Percentiles rank a stretch among this genome's conserved stretches.
phyloP scores from a whole-genome alignment of 2,888 invertebrate species.

The Patella pellucida region DNA sequence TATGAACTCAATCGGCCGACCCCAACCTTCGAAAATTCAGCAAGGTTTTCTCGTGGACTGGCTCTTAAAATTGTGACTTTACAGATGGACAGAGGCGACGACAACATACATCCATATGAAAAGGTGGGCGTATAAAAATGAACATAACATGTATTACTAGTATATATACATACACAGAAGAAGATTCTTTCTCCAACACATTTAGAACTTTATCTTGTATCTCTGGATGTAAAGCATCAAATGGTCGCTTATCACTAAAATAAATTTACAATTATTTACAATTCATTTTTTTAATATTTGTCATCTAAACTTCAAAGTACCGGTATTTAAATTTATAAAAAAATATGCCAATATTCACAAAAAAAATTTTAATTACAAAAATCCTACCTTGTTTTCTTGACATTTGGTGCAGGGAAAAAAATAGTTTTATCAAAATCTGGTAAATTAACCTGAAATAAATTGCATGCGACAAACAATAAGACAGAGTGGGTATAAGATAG shows the following conservation, averaged over 20 bases:
- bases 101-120: too few relatives aligned
- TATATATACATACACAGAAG: conserved; percentile 56
- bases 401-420: conserved; percentile 66
- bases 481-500: too few relatives aligned
- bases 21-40: too few relatives aligned
- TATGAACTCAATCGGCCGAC: too few relatives aligned
- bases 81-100: too few relatives aligned
- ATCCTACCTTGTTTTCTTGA: conserved; percentile 34
- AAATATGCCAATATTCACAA: conserved; percentile 2
- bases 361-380: conserved; percentile 2
- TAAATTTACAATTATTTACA: too few relatives aligned
- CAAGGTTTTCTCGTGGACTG: too few relatives aligned
- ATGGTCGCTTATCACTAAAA: conserved; percentile 29
- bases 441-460: conserved; percentile 69
- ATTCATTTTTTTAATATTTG: background rate
- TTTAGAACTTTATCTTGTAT: conserved; percentile 64
- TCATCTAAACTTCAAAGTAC: background rate
- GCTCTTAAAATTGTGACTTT: too few relatives aligned
- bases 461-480: too few relatives aligned
- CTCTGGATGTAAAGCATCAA: conserved; percentile 63
- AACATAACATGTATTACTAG: background rate
- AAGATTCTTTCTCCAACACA: conserved; percentile 67
- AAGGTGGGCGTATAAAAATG: background rate
- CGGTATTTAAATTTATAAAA: background rate
- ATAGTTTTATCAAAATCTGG: conserved; percentile 81